Conservation (phyloP, 1,140 invertebrate genomes). For the Mycetomoellerius zeteki region DNA sequence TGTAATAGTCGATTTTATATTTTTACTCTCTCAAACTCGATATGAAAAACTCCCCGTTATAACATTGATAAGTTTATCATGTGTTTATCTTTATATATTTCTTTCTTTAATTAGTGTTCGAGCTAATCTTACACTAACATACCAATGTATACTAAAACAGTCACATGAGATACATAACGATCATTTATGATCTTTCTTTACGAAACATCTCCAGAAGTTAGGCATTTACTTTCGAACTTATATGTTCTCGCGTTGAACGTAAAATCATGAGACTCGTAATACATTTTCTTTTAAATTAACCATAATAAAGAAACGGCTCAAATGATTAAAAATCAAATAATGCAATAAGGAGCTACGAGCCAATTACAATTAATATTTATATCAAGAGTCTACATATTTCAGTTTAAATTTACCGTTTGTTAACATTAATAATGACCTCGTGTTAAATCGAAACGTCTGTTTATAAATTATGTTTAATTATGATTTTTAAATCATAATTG, state of each 20-base stretch:
- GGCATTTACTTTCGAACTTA: neutral
- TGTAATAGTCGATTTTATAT: conserved; percentile 16
- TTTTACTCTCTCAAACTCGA: conserved; percentile 1
- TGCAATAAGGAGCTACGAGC: no score
- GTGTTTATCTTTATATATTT: conserved; percentile 2
- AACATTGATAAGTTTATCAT: conserved; percentile 17
- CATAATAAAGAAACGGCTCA: no score
- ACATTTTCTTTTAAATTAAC: neutral
- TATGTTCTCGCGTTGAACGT: neutral
- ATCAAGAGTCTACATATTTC: no score
- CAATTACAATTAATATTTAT: no score
- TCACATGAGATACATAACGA: neutral
- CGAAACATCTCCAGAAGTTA: neutral
- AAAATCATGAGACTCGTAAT: neutral
- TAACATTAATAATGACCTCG: no score
- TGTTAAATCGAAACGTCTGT: no score
- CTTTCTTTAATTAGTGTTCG: conserved; percentile 3
- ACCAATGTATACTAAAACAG: neutral
- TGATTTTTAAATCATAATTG: no score
- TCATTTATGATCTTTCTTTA: neutral
- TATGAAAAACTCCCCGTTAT: neutral
- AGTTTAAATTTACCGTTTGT: no score
- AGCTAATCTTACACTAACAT: neutral
- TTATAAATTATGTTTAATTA: no score
- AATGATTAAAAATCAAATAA: no score